A percentile compares a stretch with the other conserved stretches of the same genome.
Conservation (phyloP, 2,113 vertebrate species). For the Isichthys henryi region DNA sequence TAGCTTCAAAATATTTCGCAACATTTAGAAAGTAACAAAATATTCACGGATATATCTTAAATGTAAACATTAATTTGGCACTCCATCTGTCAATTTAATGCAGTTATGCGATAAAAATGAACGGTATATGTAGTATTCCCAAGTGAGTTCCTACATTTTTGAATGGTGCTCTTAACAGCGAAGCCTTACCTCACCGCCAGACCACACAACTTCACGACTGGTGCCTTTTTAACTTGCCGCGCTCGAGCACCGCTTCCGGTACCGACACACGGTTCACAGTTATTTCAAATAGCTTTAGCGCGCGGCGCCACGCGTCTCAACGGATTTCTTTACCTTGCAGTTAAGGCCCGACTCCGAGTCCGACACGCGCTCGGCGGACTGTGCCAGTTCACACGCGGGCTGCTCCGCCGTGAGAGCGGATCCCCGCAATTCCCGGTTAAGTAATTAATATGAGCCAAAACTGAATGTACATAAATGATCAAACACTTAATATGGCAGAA, state of each 20-base stretch:
- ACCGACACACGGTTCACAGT: conserved; percentile 27
- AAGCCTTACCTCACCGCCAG: neutral
- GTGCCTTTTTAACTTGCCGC: neutral
- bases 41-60: neutral
- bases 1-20: neutral
- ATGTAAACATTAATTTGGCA: neutral
- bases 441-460: neutral
- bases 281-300: conserved; percentile 56
- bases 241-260: neutral
- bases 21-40: neutral
- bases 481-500: neutral
- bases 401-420: neutral
- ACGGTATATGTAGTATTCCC: neutral
- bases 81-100: neutral
- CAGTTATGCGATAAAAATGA: neutral
- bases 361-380: conserved; percentile 54
- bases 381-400: conserved; percentile 11
- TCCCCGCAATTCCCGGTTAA: neutral
- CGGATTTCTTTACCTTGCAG: conserved; percentile 37
- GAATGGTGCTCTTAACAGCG: neutral
- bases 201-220: no score
- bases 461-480: neutral
- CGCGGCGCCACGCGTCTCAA: conserved; percentile 58
- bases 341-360: conserved; percentile 45
- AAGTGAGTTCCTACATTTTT: neutral